Conservation (phyloP, 2,113 vertebrate species). For the Aviceda subcristata region DNA sequence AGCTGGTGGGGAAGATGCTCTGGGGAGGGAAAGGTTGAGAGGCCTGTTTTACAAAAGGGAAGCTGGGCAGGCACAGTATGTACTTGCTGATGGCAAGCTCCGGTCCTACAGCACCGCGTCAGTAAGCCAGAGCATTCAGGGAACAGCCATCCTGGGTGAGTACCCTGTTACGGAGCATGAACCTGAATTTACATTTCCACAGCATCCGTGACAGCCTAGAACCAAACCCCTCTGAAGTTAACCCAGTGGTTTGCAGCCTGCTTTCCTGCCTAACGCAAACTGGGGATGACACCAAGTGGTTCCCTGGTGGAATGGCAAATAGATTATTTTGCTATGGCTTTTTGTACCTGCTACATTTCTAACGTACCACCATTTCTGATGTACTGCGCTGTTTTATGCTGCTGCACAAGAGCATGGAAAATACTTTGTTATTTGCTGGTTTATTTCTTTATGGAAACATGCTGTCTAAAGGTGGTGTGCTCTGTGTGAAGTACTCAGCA, state of each 20-base stretch:
- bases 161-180: not conserved
- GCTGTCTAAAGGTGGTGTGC: not conserved
- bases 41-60: not conserved
- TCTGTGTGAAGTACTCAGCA: not conserved
- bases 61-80: not conserved
- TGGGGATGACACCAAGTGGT: not conserved
- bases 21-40: not conserved
- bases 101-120: not conserved
- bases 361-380: not conserved
- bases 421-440: not conserved
- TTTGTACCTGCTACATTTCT: not conserved
- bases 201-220: not conserved
- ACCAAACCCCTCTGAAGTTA: not conserved
- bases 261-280: not conserved
- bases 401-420: not conserved
- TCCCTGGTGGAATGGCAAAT: not conserved
- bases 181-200: not conserved
- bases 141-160: not conserved
- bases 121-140: not conserved
- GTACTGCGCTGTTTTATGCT: not conserved
- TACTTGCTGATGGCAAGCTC: not conserved
- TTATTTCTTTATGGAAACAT: not conserved
- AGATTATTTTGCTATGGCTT: not conserved
- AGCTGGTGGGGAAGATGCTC: not conserved
- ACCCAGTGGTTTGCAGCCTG: not conserved